A percentile compares a stretch with the other conserved stretches of the same genome.
Conservation (phyloP, 2,113 vertebrate genomes). For the Thamnophis sirtalis region DNA sequence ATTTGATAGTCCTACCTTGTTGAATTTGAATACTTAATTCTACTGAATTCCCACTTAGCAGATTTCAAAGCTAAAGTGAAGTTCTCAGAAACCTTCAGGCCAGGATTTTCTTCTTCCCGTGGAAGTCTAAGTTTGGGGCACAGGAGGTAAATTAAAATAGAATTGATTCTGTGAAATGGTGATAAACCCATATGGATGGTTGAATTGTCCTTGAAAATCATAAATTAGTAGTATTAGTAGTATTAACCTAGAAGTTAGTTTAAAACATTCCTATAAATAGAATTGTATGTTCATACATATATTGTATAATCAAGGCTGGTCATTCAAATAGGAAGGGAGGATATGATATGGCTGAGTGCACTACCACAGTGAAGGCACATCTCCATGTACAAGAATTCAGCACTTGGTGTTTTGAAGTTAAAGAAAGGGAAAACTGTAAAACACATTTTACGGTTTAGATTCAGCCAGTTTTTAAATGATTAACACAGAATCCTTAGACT, state of each 20-base stretch:
- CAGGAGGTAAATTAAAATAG: not conserved
- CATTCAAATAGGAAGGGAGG: not conserved
- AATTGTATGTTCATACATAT: not conserved
- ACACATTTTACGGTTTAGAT: slow-evolving; percentile 12
- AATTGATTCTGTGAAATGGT: not conserved
- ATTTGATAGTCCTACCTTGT: not conserved
- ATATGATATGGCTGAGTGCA: not conserved
- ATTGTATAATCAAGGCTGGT: not conserved
- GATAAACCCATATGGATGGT: not conserved
- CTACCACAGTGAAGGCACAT: not conserved
- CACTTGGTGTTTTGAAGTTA: not conserved
- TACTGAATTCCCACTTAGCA: not conserved
- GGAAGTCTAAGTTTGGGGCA: not conserved
- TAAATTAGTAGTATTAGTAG: not conserved
- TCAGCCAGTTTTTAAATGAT: slow-evolving; percentile 32
- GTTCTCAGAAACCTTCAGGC: fast-evolving
- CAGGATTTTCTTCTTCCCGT: not conserved
- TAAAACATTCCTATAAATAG: not conserved
- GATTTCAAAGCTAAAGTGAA: slow-evolving; percentile 3
- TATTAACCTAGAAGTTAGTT: not conserved
- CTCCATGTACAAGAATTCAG: not conserved
- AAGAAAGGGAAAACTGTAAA: not conserved
- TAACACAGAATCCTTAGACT: not conserved
- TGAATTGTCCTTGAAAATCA: not conserved
- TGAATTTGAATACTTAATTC: too few relatives aligned